These are phyloP conservation scores for Chironomus riparius DNA, from an alignment of 2,888 invertebrate genomes.

Conservation along the genomic window DNA sequence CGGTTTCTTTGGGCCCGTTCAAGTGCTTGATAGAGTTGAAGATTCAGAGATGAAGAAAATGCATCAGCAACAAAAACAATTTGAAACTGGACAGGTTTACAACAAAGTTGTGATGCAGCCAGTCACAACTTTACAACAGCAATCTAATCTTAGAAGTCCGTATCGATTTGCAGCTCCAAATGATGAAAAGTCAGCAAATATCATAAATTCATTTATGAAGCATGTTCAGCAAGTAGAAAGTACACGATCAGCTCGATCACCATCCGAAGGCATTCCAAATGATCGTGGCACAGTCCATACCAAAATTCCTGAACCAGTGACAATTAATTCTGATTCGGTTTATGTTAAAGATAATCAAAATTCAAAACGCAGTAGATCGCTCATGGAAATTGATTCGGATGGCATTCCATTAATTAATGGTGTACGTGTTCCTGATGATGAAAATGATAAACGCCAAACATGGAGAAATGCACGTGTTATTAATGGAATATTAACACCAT, in stretches of 20 bases:
- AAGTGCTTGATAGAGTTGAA: slow-evolving; percentile 29
- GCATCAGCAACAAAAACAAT: slow-evolving; percentile 38
- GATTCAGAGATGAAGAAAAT: slow-evolving; percentile 33
- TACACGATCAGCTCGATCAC: not conserved
- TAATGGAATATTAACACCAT: slow-evolving; percentile 69
- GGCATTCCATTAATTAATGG: slow-evolving; percentile 76
- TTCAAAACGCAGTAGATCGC: slow-evolving; percentile 54
- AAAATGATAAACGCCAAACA: slow-evolving; percentile 63
- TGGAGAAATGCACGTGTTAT: slow-evolving; percentile 86
- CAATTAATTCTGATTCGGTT: slow-evolving; percentile 56
- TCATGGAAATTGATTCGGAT: slow-evolving; percentile 56
- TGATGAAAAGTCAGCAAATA: slow-evolving; percentile 29
- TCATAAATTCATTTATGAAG: slow-evolving; percentile 31
- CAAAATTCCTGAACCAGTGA: slow-evolving; percentile 59
- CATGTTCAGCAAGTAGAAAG: slow-evolving; percentile 28
- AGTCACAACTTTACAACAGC: slow-evolving; percentile 11
- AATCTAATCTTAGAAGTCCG: not conserved
- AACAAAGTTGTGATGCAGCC: not conserved
- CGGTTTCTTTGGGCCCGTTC: slow-evolving; percentile 21
- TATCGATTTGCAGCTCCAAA: slow-evolving; percentile 17
- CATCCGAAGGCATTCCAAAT: slow-evolving; percentile 42
- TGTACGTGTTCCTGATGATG: slow-evolving; percentile 73
- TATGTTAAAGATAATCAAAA: slow-evolving; percentile 43
- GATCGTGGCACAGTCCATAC: slow-evolving; percentile 50
- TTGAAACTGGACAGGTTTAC: slow-evolving; percentile 28